Base-by-base conservation (phyloP, 2,113 vertebrate genomes). In the Salminus brasiliensis region DNA sequence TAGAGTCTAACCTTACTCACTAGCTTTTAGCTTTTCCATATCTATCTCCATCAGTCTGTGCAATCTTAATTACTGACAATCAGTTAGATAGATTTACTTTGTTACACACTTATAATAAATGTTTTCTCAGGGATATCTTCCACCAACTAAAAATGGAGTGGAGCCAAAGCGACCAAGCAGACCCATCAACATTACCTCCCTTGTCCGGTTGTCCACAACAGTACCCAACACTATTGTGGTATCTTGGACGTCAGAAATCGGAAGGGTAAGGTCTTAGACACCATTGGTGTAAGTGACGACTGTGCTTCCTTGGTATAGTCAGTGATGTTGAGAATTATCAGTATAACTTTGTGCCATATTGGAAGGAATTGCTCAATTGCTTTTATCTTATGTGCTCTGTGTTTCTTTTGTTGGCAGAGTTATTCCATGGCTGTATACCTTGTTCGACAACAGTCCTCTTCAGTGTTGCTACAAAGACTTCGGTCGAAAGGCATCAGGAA, bases 91-190 rank as follows among this genome's bases (percentile, higher is more conserved):
- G n/a, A 62, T 13, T 55, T 25, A 15, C 32, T 12, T 36, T 75
- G 67, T 23, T 11, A 23, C 30, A 13, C 21, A 21, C 39, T 78
- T 6, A 39, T 55, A 29, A 21, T 65, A 4, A 52, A 0, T 12
- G 23, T 69, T 66, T 72, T 41, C 25, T 72, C 68, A 99, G 98
- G 97, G 98, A 78, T 99, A 99, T 84, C 97, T 99, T 94, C 98
- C 98, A 89, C 98, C 98, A 88, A 99, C 97, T 94, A 99, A 99
- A 96, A 99, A 98, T 71, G 98, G 97, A 87, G 97, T 98, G 63
- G 98, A 99, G 95, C 98, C 97, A 95, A 99, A 99, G 95, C 95
- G 98, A 91, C 97, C 97, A 70, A 99, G 98, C 93, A 92, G 97
- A 89, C 96, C 97, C 84, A 98, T 99, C 88, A 99, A 99, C 87